A percentile compares a stretch with the other conserved stretches of the same genome.
Conservation (phyloP, 2,888 invertebrate genomes). For the Euphydryas editha region DNA sequence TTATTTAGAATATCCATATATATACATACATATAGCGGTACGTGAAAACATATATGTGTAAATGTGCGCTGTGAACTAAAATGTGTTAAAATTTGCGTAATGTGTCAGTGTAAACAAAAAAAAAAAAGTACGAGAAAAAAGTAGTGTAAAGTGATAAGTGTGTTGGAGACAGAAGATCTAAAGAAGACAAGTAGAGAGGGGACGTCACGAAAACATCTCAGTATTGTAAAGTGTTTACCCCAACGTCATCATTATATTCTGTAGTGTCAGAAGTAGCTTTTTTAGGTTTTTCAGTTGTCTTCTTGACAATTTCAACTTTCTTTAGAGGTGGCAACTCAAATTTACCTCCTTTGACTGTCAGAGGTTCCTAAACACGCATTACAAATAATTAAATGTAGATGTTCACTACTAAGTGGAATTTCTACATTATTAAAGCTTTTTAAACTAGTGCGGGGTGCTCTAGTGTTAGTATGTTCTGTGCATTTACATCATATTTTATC, state of each 20-base stretch:
- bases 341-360: conserved; percentile 76
- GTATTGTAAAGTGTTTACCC: conserved; percentile 64
- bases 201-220: conserved; percentile 40
- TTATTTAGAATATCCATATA: neutral
- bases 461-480: conserved; percentile 62
- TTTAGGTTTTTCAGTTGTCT: conserved; percentile 68
- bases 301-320: conserved; percentile 76
- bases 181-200: conserved; percentile 35
- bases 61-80: conserved; percentile 9
- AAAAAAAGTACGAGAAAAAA: conserved; percentile 12
- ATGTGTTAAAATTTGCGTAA: conserved; percentile 7
- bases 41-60: conserved; percentile 8
- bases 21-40: neutral
- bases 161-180: conserved; percentile 23
- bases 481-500: conserved; percentile 33
- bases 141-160: conserved; percentile 20
- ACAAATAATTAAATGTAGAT: conserved; percentile 53
- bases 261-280: conserved; percentile 57
- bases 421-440: conserved; percentile 56
- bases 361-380: conserved; percentile 75
- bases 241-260: conserved; percentile 51
- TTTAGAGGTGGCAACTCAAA: conserved; percentile 78
- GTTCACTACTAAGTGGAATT: conserved; percentile 47
- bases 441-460: conserved; percentile 53
- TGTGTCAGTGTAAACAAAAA: conserved; percentile 28